These are phyloP conservation scores for Anolis sagrei DNA, from an alignment of 2,113 vertebrate species.

Conservation along the genomic window DNA sequence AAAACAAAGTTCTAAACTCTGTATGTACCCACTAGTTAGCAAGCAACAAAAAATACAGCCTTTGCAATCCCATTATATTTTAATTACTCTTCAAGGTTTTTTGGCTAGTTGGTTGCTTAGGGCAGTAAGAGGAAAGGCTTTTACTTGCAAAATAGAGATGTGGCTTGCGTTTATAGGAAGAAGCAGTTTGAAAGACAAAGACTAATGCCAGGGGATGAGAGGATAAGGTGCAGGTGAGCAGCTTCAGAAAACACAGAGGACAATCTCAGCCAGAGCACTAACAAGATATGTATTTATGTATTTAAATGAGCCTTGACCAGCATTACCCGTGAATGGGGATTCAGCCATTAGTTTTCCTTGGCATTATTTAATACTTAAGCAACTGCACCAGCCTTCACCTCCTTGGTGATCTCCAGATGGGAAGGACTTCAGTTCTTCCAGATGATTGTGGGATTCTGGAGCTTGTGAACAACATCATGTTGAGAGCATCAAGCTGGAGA, in stretches of 20 bases:
- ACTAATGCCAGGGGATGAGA: background rate
- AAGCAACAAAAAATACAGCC: background rate
- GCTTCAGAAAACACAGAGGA: background rate
- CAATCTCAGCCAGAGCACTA: background rate
- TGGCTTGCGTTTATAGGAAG: background rate
- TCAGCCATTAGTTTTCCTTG: too few species aligned
- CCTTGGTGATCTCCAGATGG: too few species aligned
- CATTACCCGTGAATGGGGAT: too few species aligned
- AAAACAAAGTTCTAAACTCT: too few species aligned
- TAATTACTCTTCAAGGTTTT: background rate
- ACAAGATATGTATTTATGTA: background rate
- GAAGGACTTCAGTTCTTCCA: too few species aligned
- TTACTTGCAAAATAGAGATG: too few species aligned
- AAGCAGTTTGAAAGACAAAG: background rate
- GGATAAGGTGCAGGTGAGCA: background rate
- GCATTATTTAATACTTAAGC: too few species aligned
- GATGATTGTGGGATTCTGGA: too few species aligned
- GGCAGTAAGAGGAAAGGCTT: background rate
- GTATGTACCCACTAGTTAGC: too few species aligned
- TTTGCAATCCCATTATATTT: background rate
- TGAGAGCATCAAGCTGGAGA: too few species aligned
- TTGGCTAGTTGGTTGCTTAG: background rate
- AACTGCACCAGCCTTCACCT: too few species aligned
- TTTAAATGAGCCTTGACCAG: background rate
- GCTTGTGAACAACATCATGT: too few species aligned